Conservation (phyloP, 2,797 vertebrate genomes). For the Gymnothorax reevesii region DNA sequence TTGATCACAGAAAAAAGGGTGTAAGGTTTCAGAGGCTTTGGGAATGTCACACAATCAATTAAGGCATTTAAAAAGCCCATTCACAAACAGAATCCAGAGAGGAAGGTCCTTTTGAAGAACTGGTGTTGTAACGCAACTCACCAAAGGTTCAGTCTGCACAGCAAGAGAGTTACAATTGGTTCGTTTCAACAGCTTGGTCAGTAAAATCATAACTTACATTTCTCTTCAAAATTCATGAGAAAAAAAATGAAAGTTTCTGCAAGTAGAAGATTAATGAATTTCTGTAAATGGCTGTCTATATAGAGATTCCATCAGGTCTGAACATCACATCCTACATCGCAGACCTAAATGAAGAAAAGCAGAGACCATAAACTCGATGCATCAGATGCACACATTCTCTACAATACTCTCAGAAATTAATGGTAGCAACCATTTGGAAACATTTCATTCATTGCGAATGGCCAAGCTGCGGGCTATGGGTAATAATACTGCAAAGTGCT, state of each 20-base stretch:
- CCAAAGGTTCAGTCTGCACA: neutral
- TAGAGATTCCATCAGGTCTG: neutral
- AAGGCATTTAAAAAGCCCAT: slow-evolving; percentile 6
- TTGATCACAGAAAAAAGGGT: slow-evolving; percentile 60
- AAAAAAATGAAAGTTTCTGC: neutral
- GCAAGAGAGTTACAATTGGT: neutral
- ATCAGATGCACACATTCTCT: too few species aligned
- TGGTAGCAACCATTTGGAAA: too few species aligned
- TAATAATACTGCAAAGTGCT: too few species aligned
- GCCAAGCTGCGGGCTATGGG: too few species aligned
- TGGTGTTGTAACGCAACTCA: neutral
- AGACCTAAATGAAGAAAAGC: neutral
- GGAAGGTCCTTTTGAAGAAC: neutral
- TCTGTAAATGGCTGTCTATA: neutral
- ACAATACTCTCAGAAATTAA: too few species aligned
- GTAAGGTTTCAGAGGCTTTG: slow-evolving; percentile 53
- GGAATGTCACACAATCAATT: slow-evolving; percentile 45
- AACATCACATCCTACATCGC: too few species aligned
- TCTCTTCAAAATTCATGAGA: neutral
- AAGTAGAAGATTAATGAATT: neutral
- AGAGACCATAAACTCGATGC: too few species aligned
- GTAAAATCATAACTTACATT: too few species aligned
- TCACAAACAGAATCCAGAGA: neutral
- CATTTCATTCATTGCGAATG: too few species aligned
- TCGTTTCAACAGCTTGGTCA: too few species aligned